Evolutionary conservation across 2,888 invertebrate species (phyloP).

Genomic region (Lasioglossum vierecki): DNA sequence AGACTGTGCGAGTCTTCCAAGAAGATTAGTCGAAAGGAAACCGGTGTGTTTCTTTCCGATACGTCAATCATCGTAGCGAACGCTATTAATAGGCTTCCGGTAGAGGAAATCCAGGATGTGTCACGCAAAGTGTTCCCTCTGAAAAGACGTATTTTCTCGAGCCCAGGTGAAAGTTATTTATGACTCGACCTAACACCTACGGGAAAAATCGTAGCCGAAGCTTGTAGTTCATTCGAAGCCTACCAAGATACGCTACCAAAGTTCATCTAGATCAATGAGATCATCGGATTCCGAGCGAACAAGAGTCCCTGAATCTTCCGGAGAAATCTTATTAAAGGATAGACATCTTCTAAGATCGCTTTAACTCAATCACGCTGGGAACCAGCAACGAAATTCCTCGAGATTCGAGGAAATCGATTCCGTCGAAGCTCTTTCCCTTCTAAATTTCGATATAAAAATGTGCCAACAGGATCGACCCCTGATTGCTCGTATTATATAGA

Average conservation of each 20-base stretch:
- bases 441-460: no score
- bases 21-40: background rate
- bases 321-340: background rate
- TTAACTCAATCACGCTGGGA: background rate
- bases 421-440: background rate
- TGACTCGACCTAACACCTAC: background rate
- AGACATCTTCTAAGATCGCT: background rate
- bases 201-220: background rate
- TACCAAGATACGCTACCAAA: background rate
- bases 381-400: background rate
- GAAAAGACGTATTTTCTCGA: constrained; percentile 1
- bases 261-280: background rate
- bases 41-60: background rate
- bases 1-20: background rate
- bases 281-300: background rate
- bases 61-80: background rate
- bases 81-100: constrained; percentile 2
- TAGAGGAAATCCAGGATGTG: background rate
- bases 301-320: background rate
- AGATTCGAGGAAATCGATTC: background rate
- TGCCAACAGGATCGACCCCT: no score
- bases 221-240: background rate
- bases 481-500: no score
- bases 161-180: background rate
- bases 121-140: background rate